Evolutionary conservation across 1,140 invertebrate genomes (phyloP).

Genomic region (Coboldia fuscipes): DNA sequence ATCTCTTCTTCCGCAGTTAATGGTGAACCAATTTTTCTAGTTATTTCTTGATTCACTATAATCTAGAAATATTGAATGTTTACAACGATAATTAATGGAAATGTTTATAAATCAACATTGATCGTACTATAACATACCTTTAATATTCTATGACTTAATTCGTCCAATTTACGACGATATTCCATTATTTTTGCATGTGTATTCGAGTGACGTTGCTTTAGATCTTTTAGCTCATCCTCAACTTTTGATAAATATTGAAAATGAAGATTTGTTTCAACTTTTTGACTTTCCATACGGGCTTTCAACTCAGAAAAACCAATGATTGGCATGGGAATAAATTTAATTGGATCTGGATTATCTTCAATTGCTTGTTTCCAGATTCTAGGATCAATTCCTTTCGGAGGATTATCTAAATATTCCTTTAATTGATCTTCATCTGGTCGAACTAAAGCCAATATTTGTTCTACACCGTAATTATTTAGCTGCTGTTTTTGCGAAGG

Average conservation of each 20-base stretch:
- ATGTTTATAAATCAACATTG: neutral
- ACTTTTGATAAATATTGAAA: slow-evolving; percentile 51
- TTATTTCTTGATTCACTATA: slow-evolving; percentile 68
- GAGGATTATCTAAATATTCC: slow-evolving; percentile 75
- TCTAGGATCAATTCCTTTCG: slow-evolving; percentile 50
- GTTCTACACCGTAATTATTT: slow-evolving; percentile 36
- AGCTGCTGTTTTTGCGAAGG: slow-evolving; percentile 44
- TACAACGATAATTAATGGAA: neutral
- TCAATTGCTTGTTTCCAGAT: slow-evolving; percentile 78
- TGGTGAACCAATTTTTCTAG: slow-evolving; percentile 62
- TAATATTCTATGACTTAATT: slow-evolving; percentile 54
- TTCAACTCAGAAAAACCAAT: slow-evolving; percentile 63
- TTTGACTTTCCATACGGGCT: slow-evolving; percentile 58
- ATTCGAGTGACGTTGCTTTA: slow-evolving; percentile 48
- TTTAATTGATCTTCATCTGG: slow-evolving; percentile 56
- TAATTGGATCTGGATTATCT: slow-evolving; percentile 77
- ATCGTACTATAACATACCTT: slow-evolving; percentile 26
- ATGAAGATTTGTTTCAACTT: slow-evolving; percentile 60
- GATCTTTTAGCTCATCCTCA: slow-evolving; percentile 46
- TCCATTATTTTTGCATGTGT: slow-evolving; percentile 51
- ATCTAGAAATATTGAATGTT: slow-evolving; percentile 29
- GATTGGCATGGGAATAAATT: slow-evolving; percentile 80
- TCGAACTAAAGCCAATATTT: slow-evolving; percentile 35
- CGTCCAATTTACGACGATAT: slow-evolving; percentile 46
- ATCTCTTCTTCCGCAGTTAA: slow-evolving; percentile 78